Percentiles rank a stretch among this genome's conserved stretches.
These are phyloP conservation scores for Odontocolon sp. DNA, from an alignment of 2,888 invertebrate genomes.

Conservation along the genomic window DNA sequence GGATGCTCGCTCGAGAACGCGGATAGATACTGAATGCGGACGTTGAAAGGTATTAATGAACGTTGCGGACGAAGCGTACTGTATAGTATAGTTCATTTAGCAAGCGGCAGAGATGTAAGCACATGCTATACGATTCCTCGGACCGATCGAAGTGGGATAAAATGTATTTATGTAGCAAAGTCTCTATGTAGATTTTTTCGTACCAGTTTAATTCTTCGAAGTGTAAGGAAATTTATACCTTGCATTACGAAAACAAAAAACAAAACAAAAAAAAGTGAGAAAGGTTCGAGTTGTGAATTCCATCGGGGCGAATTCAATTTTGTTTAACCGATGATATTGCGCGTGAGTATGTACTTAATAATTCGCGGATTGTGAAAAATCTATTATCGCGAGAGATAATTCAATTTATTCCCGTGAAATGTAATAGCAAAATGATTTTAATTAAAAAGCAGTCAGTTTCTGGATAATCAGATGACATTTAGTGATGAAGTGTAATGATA, in stretches of 20 bases:
- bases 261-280: too few relatives aligned
- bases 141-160: neutral
- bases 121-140: neutral
- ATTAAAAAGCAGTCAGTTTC: neutral
- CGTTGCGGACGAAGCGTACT: conserved; percentile 1
- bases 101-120: neutral
- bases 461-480: neutral
- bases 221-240: too few relatives aligned
- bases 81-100: neutral
- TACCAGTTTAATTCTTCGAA: neutral
- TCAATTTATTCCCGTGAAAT: too few relatives aligned
- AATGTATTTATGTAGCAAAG: neutral
- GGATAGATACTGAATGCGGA: conserved; percentile 8
- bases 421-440: neutral
- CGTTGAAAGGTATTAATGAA: conserved; percentile 38
- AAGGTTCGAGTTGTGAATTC: neutral
- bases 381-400: conserved; percentile 2
- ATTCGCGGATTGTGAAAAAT: too few relatives aligned
- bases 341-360: too few relatives aligned
- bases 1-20: conserved; percentile 20
- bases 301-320: neutral
- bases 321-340: too few relatives aligned
- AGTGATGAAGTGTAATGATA: too few relatives aligned
- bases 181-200: neutral
- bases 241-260: too few relatives aligned